Evolutionary conservation across 2,888 invertebrate genomes (phyloP).

Genomic region (Trichogramma evanescens): DNA sequence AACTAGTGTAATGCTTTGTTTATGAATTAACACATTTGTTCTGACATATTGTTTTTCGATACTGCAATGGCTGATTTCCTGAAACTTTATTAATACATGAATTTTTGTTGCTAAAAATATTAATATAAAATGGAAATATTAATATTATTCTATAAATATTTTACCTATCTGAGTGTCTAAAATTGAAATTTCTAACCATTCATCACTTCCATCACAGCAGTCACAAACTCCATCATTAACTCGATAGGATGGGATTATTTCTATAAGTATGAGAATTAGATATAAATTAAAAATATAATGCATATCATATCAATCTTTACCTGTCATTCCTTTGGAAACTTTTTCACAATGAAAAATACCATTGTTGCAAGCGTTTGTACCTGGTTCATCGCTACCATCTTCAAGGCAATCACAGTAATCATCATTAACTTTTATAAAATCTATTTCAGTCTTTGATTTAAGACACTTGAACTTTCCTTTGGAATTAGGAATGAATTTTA

Average conservation of each 20-base stretch:
- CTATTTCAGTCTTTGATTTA: conserved; percentile 48
- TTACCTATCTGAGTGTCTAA: conserved; percentile 12
- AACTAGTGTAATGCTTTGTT: too few species aligned
- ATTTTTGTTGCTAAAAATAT: neutral
- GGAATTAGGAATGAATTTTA: conserved; percentile 47
- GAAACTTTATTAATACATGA: conserved; percentile 3
- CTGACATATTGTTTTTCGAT: conserved; percentile 8
- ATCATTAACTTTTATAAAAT: conserved; percentile 64
- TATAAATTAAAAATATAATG: conserved; percentile 1
- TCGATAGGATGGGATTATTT: conserved; percentile 64
- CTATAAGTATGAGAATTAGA: conserved; percentile 31
- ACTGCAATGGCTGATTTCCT: conserved; percentile 4
- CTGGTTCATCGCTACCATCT: conserved; percentile 73
- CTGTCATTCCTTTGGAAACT: neutral
- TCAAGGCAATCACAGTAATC: conserved; percentile 76
- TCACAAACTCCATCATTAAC: conserved; percentile 94
- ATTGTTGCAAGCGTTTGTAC: conserved; percentile 81
- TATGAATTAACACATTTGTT: neutral
- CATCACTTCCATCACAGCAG: conserved; percentile 89
- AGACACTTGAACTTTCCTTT: conserved; percentile 49
- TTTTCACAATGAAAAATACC: conserved; percentile 74
- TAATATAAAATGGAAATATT: neutral
- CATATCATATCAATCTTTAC: neutral
- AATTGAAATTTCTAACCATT: conserved; percentile 51
- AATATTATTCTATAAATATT: neutral